phyloP scores from a whole-genome alignment of 2,888 invertebrate genomes.

The Oithona nana region DNA sequence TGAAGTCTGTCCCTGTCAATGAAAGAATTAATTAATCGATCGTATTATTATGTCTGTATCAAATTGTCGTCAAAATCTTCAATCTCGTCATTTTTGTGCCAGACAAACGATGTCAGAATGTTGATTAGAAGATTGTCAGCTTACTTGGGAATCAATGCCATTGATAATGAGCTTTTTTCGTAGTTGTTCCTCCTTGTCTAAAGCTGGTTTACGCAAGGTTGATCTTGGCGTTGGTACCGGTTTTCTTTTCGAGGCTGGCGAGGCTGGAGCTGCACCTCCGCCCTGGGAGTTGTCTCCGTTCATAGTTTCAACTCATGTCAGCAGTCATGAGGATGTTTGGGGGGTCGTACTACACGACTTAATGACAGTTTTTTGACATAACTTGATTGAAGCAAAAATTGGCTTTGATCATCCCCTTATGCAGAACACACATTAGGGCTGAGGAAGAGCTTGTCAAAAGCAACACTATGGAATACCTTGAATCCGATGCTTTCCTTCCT shows the following conservation, averaged over 20 bases:
- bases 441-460: no score
- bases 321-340: not conserved
- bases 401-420: no score
- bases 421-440: no score
- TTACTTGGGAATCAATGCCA: not conserved
- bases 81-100: no score
- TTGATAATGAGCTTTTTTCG: not conserved
- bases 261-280: not conserved
- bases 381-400: not conserved
- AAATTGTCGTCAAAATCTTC: no score
- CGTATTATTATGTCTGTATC: no score
- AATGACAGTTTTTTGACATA: not conserved
- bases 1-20: not conserved
- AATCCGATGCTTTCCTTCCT: no score
- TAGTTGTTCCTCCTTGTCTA: not conserved
- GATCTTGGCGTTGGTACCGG: not conserved
- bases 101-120: no score
- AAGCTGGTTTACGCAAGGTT: not conserved
- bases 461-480: no score
- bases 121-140: no score
- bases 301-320: not conserved
- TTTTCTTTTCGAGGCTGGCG: not conserved
- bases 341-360: not conserved
- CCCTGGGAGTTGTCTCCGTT: not conserved
- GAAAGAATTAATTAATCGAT: not conserved